Base-by-base conservation (phyloP, 2,888 invertebrate species). In the Coenonympha glycerion region DNA sequence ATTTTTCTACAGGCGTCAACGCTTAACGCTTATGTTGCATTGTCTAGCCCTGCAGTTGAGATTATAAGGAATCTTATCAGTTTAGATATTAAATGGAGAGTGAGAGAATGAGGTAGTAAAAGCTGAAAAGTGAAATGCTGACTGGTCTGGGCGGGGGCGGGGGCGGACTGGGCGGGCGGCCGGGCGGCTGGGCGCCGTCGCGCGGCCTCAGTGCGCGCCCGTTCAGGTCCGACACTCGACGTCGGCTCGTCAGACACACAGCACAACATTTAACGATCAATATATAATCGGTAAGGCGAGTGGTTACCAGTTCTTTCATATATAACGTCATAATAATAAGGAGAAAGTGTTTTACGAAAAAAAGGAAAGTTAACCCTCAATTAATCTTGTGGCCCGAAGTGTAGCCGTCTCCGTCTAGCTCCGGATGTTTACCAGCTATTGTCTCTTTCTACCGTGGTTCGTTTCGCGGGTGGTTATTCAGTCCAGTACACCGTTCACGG, bases 151-250 rank as follows among this genome's bases (percentile, higher is more conserved):
- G 11, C 64, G 64, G 66, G 61, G 67, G 63, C 68, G 59, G 57
- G 64, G 54, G 68, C 61, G 61, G 66, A 62, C 60, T n/a, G 64
- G 63, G 58, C 48, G 59, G 55, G 55, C 59, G 45, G 54, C n/a
- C 61, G 64, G 63, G 58, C 48, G 59, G 55, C 55, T 59, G 45
- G 54, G 56, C 54, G 54, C 47, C 56, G 60, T 61, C 60, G 65
- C 69, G 67, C 66, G 67, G 54, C 67, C 75, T 58, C 84, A 86
- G 86, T 86, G 85, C 86, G 79, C 87, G 86, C 81, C 86, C 77
- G 76, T 73, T 82, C 84, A 60, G 84, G 81, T 78, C 83, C 86
- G 83, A 86, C 86, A 87, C 86, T 87, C 87, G 81, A 87, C 87
- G 87, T 87, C 87, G 86, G 87, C 86, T 87, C 86, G 83, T 86